phyloP scores from a whole-genome alignment of 2,797 vertebrate genomes.

The Caiman crocodilus region DNA sequence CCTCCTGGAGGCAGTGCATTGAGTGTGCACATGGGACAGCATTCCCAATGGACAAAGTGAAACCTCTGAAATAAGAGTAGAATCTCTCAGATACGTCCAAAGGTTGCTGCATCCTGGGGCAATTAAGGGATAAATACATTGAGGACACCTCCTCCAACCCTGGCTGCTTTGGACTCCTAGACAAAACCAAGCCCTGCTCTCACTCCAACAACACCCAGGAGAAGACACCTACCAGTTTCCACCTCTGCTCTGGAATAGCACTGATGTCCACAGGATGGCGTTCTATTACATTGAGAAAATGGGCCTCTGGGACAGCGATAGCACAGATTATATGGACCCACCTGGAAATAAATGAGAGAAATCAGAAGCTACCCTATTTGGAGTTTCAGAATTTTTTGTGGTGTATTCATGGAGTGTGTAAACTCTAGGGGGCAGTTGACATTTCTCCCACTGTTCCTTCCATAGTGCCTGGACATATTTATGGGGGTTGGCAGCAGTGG shows the following conservation, averaged over 20 bases:
- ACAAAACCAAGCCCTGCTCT: fast-evolving
- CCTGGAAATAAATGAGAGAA: slow-evolving; percentile 74
- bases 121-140: neutral
- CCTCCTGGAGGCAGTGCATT: slow-evolving; percentile 17
- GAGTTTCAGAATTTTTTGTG: neutral
- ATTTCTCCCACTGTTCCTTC: slow-evolving; percentile 40
- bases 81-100: neutral
- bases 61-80: neutral
- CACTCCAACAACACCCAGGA: neutral
- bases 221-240: slow-evolving; percentile 89
- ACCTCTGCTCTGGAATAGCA: slow-evolving; percentile 91
- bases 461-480: neutral
- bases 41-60: neutral
- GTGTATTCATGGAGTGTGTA: neutral
- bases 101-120: fast-evolving
- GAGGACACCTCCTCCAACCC: neutral
- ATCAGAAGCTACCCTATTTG: neutral
- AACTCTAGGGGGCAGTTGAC: slow-evolving; percentile 54
- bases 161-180: neutral
- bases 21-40: neutral
- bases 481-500: slow-evolving; percentile 4
- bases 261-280: slow-evolving; percentile 93
- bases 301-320: slow-evolving; percentile 94
- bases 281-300: slow-evolving; percentile 89
- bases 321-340: slow-evolving; percentile 98